Conservation (phyloP, 2,888 invertebrate species). For the Eilema depressum region DNA sequence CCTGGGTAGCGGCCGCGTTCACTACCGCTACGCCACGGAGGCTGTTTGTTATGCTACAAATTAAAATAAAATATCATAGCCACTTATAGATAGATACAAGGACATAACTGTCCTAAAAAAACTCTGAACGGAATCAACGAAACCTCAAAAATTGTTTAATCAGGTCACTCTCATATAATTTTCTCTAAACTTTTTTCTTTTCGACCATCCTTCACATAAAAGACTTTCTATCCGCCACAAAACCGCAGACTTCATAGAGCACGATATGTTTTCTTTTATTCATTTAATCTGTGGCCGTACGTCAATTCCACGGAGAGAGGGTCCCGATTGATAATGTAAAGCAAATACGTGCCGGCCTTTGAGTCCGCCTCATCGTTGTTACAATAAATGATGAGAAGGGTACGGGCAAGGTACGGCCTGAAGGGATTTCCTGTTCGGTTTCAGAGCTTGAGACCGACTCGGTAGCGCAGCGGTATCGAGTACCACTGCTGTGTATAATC, state of each 20-base stretch:
- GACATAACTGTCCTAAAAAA: background rate
- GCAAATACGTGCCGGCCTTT: slow-evolving; percentile 37
- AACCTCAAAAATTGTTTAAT: background rate
- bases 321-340: slow-evolving; percentile 47
- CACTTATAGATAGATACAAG: background rate
- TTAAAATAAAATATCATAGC: background rate
- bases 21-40: too few species aligned
- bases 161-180: background rate
- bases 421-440: slow-evolving; percentile 3
- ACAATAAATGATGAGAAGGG: slow-evolving; percentile 14
- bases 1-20: too few species aligned
- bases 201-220: background rate
- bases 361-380: background rate
- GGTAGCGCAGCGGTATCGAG: background rate
- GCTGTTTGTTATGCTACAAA: too few species aligned
- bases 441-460: background rate
- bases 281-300: slow-evolving; percentile 28
- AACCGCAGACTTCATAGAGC: background rate
- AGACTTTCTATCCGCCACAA: background rate
- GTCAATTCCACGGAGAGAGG: slow-evolving; percentile 24
- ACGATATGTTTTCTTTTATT: slow-evolving; percentile 38
- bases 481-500: background rate
- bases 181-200: background rate
- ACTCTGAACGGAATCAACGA: background rate
- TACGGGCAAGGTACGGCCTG: background rate